Conservation (phyloP, 1,140 invertebrate genomes). For the Caenorhabditis brenneri region DNA sequence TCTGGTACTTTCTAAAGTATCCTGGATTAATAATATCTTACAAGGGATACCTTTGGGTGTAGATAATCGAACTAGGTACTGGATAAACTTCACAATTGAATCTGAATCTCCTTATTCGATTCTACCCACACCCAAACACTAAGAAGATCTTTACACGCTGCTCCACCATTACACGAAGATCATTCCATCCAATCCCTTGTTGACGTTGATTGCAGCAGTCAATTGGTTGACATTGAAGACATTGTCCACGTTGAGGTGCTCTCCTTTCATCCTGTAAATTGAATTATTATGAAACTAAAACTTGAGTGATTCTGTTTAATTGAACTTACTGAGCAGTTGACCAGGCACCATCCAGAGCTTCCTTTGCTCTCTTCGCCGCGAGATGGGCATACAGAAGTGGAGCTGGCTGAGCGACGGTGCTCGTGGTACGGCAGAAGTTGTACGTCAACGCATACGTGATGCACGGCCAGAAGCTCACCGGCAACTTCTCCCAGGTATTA, state of each 20-base stretch:
- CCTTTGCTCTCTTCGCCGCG: conserved; percentile 48
- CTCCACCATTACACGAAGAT: conserved; percentile 1
- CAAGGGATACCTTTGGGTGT: no score
- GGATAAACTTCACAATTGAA: no score
- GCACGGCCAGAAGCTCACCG: neutral
- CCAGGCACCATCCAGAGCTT: neutral
- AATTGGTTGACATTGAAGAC: neutral
- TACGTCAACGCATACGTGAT: conserved; percentile 24
- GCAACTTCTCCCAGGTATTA: neutral
- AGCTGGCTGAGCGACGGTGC: conserved; percentile 16
- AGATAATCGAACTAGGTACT: no score
- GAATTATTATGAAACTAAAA: neutral
- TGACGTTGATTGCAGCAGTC: neutral
- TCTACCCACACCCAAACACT: no score
- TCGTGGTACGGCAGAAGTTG: neutral
- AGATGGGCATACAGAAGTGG: conserved; percentile 43
- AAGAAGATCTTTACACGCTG: neutral
- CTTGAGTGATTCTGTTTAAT: neutral
- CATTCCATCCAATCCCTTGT: conserved; percentile 18
- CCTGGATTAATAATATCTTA: no score
- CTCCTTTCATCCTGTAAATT: conserved; percentile 4
- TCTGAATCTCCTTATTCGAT: no score
- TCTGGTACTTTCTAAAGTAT: no score
- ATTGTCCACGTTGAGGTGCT: neutral
- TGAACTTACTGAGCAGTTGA: neutral